Base-by-base conservation (phyloP, 2,797 vertebrate species). In the Trematomus bernacchii region DNA sequence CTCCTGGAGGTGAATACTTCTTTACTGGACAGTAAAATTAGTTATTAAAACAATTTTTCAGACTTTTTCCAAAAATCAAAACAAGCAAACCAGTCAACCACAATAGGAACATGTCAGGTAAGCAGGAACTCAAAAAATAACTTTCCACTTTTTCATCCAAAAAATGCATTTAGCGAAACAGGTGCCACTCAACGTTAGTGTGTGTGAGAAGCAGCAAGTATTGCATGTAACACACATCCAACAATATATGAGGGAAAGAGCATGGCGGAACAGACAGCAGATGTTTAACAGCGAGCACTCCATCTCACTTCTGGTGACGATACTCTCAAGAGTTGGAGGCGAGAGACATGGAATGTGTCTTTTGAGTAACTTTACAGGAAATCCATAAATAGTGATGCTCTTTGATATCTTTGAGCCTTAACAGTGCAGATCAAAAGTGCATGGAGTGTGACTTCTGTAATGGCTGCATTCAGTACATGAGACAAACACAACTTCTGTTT, bases 361-460 rank as follows among this genome's bases (percentile, higher is more conserved):
- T 87, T 81, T 80, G 65, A 83, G 68, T 66, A 33, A 33, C 77
- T 73, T 78, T 57, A 76, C 69, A 83, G 59, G 46, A 75, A 71
- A 71, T 51, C 70, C 64, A 73, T 68, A 55, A 66, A 33, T 8
- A 33, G 33, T 33, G 33, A 33, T 33, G 33, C 6, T 33, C 33
- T 33, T 33, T 33, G 6, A 8, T 33, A 33, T 33, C 33, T 33
- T 33, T 82, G 46, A 69, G 47, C 50, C 19, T 64, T 27, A 23
- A 69, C 11, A 14, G 58, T 47, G 15, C 13, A 57, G 60, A 74
- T 14, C 6, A 21, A 27, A 67, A 23, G 33, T 19, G 50, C 43
- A 50, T 14, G 19, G 15, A 70, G 59, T 70, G 61, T 54, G 63
- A 67, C 37, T 27, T 63, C n/a, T 30, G 18, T 44, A 40, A 46